Evolutionary conservation across 2,797 vertebrate species (phyloP).

Genomic region (Remorina albescens): DNA sequence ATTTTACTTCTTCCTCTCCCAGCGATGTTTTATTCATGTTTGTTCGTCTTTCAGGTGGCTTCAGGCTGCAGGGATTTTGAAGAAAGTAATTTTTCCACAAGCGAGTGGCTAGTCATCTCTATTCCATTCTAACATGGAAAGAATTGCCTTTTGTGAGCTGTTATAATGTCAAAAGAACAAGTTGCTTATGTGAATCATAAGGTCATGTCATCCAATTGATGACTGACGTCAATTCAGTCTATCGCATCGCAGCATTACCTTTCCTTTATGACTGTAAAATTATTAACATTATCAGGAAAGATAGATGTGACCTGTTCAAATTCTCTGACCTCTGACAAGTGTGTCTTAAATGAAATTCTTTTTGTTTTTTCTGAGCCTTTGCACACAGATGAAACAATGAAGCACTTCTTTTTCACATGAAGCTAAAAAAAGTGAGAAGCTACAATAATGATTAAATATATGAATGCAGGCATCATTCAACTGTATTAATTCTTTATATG

Average conservation of each 20-base stretch:
- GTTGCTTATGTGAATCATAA: conserved; percentile 59
- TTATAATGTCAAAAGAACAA: conserved; percentile 46
- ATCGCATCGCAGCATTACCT: conserved; percentile 32
- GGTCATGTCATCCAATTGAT: conserved; percentile 40
- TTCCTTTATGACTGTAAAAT: conserved; percentile 28
- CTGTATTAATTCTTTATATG: conserved; percentile 5
- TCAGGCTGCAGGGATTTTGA: background rate
- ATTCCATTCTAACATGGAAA: conserved; percentile 22
- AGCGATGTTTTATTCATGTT: background rate
- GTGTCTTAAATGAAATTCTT: background rate
- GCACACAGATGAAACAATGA: background rate
- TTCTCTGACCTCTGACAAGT: conserved; percentile 22
- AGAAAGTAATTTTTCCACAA: conserved; percentile 30
- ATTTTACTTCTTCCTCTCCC: conserved; percentile 6
- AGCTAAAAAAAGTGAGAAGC: background rate
- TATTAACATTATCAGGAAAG: conserved; percentile 25
- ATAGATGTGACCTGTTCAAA: conserved; percentile 6
- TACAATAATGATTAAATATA: background rate
- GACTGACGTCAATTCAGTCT: conserved; percentile 33
- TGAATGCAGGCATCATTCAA: background rate
- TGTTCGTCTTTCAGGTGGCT: conserved; percentile 6
- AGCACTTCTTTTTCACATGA: background rate
- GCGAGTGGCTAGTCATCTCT: conserved; percentile 22
- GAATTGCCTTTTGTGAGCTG: conserved; percentile 37
- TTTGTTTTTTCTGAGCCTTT: conserved; percentile 6